Base-by-base conservation (phyloP, 1,140 invertebrate species). In the Laupala kohalensis region DNA sequence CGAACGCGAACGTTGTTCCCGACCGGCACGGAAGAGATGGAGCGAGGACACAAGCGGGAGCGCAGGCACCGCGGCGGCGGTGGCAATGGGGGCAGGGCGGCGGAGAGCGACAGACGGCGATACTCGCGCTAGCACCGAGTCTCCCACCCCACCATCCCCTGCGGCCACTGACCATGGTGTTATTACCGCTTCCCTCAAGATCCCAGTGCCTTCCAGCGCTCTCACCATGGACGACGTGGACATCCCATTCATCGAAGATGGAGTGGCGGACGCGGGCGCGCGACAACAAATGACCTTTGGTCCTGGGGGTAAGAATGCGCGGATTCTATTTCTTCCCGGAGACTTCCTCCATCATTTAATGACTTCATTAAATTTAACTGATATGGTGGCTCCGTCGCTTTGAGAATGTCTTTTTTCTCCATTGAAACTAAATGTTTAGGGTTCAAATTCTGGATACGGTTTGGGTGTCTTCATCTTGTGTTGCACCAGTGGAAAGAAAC, bases 121-220 rank as follows among this genome's bases (percentile, higher is more conserved):
- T 9, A 53, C 37, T 9, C 37, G 37, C 37, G 37, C 19, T 9
- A 0, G 9, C 37, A 19, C 9, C 37, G n/a, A n/a, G n/a, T n/a
- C n/a, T n/a, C n/a, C 3, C 85, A 85, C 9, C 83, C 83, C 9
- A 83, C 84, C 74, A 74, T 83, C 65, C 79, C 77, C 19, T 80
- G 81, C 76, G 79, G 78, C 73, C 76, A 82, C 64, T 81, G 81
- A 23, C 74, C 79, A 78, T 75, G 87, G 88, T 76, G 87, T 93
- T 5, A 91, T 94, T 74, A 92, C 90, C 1, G 92, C 91, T 0
- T 92, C 89, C 75, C 83, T 94, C 5, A 91, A 89, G 73, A 91
- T 93, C 78, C 89, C 90, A 1, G 82, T 88, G 81, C 81, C 85
- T 74, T 77, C 80, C 23, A 76, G 80, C 62, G 76, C 79, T 26